Conservation (phyloP, 2,888 invertebrate genomes). For the Bugula neritina region DNA sequence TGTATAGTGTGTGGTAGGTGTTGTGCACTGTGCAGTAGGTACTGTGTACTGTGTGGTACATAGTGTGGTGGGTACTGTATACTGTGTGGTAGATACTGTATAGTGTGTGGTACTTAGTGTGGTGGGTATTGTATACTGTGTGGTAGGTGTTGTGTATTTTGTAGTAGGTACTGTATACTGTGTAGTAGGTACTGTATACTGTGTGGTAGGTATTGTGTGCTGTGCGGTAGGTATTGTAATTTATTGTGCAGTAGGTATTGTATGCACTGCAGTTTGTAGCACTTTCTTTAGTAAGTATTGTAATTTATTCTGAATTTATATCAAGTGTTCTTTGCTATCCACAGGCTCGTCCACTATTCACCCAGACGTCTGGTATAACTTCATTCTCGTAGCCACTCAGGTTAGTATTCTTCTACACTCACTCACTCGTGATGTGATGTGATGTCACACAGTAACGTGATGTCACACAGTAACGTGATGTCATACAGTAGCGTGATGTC, state of each 20-base stretch:
- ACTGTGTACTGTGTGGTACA: background rate
- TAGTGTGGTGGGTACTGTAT: background rate
- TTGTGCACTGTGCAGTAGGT: background rate
- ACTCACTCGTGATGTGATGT: background rate
- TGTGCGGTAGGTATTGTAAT: conserved; percentile 32
- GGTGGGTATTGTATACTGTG: background rate
- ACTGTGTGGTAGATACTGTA: background rate
- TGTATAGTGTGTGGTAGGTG: background rate
- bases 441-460: too few relatives aligned
- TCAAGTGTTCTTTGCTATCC: conserved; percentile 4
- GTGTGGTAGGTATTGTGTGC: background rate
- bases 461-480: too few relatives aligned
- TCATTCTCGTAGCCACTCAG: conserved; percentile 37
- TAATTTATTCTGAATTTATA: too few relatives aligned
- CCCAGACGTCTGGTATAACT: conserved; percentile 39
- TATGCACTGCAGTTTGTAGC: conserved; percentile 26
- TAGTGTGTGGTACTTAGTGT: background rate
- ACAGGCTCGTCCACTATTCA: conserved; percentile 37
- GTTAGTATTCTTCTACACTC: conserved; percentile 29
- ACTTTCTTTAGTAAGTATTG: conserved; percentile 39
- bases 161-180: background rate
- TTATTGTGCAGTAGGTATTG: background rate
- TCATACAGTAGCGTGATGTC: too few relatives aligned
- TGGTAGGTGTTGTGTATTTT: background rate
- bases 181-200: background rate